phyloP scores from a whole-genome alignment of 2,113 vertebrate species.

The Lophura nycthemera region DNA sequence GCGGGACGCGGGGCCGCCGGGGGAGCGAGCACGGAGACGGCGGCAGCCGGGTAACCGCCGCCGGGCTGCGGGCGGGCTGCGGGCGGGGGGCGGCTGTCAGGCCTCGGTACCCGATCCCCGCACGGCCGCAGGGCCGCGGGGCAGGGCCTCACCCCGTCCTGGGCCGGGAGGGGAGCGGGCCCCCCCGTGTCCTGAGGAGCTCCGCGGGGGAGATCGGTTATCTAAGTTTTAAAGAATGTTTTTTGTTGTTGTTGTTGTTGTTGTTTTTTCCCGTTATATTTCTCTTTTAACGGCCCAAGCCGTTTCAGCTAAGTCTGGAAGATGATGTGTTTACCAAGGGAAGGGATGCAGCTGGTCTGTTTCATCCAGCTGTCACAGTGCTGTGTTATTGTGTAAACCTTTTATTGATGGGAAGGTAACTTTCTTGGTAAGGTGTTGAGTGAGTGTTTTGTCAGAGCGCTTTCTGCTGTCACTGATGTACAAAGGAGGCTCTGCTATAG shows the following conservation, averaged over 20 bases:
- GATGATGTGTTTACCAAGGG: neutral
- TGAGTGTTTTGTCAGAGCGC: neutral
- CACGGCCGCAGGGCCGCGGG: neutral
- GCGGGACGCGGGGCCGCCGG: neutral
- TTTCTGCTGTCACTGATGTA: neutral
- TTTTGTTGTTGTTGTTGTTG: too few species aligned
- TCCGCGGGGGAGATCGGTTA: rapidly evolving
- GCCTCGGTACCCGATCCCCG: too few species aligned
- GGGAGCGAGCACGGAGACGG: constrained; percentile 52
- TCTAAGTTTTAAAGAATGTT: neutral
- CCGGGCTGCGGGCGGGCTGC: neutral
- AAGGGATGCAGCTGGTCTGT: neutral
- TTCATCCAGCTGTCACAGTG: neutral
- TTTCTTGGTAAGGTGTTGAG: neutral
- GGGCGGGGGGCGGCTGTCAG: neutral
- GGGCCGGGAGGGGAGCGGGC: neutral
- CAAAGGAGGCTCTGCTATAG: neutral
- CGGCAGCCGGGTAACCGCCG: constrained; percentile 37
- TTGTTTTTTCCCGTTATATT: neutral
- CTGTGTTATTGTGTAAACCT: neutral
- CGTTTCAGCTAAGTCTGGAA: constrained; percentile 21
- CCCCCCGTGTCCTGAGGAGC: neutral
- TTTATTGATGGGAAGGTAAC: neutral
- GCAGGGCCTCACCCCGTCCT: neutral
- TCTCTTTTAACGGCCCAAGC: neutral